These are phyloP conservation scores for Teinopalpus imperialis DNA, from an alignment of 2,888 invertebrate species.

Conservation along the genomic window DNA sequence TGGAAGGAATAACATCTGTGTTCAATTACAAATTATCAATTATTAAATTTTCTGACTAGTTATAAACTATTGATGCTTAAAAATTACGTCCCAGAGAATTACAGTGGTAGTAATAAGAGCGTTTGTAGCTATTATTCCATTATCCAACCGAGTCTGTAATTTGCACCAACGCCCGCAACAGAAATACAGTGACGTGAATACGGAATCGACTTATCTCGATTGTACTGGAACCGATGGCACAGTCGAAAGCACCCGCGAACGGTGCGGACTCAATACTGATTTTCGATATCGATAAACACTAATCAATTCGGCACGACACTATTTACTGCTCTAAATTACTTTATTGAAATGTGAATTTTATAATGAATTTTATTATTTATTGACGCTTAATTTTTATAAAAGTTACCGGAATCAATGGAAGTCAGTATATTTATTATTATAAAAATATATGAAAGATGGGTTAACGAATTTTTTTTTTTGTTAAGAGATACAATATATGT, in stretches of 20 bases:
- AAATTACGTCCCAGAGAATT: conserved; percentile 36
- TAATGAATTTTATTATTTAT: conserved; percentile 16
- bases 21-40: too few species aligned
- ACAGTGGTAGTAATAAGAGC: conserved; percentile 42
- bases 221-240: conserved; percentile 41
- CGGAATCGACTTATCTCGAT: conserved; percentile 60
- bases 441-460: too few species aligned
- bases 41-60: too few species aligned
- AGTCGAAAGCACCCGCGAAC: conserved; percentile 29
- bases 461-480: too few species aligned
- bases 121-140: conserved; percentile 50
- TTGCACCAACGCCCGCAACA: conserved; percentile 27
- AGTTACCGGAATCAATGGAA: neutral
- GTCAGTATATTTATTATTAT: neutral
- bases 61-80: neutral
- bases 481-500: too few species aligned
- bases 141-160: conserved; percentile 40
- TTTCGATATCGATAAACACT: conserved; percentile 29
- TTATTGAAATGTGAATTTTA: conserved; percentile 17
- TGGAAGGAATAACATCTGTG: too few species aligned
- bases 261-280: conserved; percentile 33
- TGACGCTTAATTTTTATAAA: conserved; percentile 7
- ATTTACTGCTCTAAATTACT: conserved; percentile 16
- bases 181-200: conserved; percentile 58
- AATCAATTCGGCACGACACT: conserved; percentile 24